phyloP scores from a whole-genome alignment of 2,113 vertebrate genomes.

The Podarcis raffonei region DNA sequence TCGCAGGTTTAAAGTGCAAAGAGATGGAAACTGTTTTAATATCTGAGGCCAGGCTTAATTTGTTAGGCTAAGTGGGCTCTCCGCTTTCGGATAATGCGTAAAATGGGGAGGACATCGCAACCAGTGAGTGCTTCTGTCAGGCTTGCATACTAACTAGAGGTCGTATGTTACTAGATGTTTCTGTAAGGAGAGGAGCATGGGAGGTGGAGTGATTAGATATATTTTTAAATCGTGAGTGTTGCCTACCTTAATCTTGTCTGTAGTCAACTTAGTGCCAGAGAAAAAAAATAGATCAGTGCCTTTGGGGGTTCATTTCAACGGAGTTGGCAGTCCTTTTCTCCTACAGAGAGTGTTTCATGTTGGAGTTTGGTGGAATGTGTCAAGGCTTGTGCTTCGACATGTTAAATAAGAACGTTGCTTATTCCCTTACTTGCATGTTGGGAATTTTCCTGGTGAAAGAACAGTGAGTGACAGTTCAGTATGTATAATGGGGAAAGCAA shows the following conservation, averaged over 20 bases:
- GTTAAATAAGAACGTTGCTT: slow-evolving; percentile 36
- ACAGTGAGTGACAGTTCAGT: slow-evolving; percentile 13
- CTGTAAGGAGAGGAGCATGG: slow-evolving; percentile 36
- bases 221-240: slow-evolving; percentile 53
- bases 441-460: slow-evolving; percentile 29
- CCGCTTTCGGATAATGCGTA: neutral
- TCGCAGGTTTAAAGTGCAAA: neutral
- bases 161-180: slow-evolving; percentile 22
- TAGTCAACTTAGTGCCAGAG: slow-evolving; percentile 45
- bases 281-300: slow-evolving; percentile 22
- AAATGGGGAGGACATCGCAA: neutral
- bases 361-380: slow-evolving; percentile 1
- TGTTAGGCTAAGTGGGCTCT: neutral
- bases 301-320: neutral
- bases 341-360: slow-evolving; percentile 14
- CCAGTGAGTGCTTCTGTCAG: neutral
- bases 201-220: slow-evolving; percentile 31
- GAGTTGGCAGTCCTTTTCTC: slow-evolving; percentile 34
- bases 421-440: slow-evolving; percentile 44
- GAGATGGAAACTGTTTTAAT: neutral
- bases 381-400: slow-evolving; percentile 3
- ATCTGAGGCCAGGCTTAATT: neutral
- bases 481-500: neutral
- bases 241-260: slow-evolving; percentile 23
- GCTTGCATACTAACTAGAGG: neutral